phyloP scores from a whole-genome alignment of 2,888 invertebrate genomes.

The Rhamphomyia laevipes region DNA sequence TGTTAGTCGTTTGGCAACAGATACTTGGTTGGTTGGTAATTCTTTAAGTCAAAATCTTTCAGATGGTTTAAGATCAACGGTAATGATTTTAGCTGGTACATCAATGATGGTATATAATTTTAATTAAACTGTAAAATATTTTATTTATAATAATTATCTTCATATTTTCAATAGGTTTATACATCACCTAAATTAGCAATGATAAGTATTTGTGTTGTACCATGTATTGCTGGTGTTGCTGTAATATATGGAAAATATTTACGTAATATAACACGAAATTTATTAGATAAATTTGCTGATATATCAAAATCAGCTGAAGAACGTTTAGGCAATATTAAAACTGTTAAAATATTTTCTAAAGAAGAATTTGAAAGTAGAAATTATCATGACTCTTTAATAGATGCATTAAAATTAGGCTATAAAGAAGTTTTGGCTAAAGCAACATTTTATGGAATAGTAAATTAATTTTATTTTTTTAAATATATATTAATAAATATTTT shows the following conservation, averaged over 20 bases:
- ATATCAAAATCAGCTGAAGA: conserved; percentile 75
- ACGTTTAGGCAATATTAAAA: conserved; percentile 79
- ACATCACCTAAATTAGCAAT: conserved; percentile 81
- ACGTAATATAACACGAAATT: conserved; percentile 65
- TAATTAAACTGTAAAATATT: not conserved
- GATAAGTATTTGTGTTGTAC: conserved; percentile 78
- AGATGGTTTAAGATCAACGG: conserved; percentile 78
- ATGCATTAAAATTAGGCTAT: conserved; percentile 66
- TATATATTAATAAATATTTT: conserved; percentile 6
- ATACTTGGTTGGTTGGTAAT: conserved; percentile 82
- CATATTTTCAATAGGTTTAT: conserved; percentile 55
- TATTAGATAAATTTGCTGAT: conserved; percentile 58
- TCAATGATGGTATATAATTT: conserved; percentile 76
- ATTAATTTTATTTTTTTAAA: conserved; percentile 9
- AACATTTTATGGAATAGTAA: conserved; percentile 81
- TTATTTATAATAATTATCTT: not conserved
- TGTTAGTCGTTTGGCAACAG: conserved; percentile 80
- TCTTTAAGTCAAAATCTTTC: conserved; percentile 89
- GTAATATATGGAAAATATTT: conserved; percentile 76
- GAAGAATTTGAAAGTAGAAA: conserved; percentile 62
- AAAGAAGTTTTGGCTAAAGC: conserved; percentile 80
- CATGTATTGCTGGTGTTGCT: conserved; percentile 76
- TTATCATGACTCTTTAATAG: conserved; percentile 55
- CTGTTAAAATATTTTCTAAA: conserved; percentile 85
- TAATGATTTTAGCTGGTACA: conserved; percentile 78